Evolutionary conservation across 2,888 invertebrate genomes (phyloP), one percentile per base, ranked within the genome.

Genomic region (Rhynchonema sp.): DNA sequence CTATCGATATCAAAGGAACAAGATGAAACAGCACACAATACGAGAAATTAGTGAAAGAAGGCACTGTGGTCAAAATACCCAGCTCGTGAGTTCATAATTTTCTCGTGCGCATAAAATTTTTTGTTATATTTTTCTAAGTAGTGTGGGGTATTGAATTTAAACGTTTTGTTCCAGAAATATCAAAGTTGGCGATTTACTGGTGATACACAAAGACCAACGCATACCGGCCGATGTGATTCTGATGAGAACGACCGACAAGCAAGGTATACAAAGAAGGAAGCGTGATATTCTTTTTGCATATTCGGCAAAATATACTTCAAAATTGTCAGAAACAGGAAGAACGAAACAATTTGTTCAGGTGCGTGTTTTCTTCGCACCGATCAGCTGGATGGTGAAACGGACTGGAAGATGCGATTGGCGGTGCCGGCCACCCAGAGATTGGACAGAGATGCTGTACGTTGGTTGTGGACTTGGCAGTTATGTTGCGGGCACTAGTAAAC

Each of bases 191-290:
- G 83, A 84, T 72, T 74, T 84, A 65, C 81, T 84, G 59, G 82
- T 87, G 72, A 84, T 99, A 1, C 92, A 96, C 69, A 96, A 80
- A 78, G 89, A 96, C 68, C 90, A 96, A 74, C 78, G 98, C 62
- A 91, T 99, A 20, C 98, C 98, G 0, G 92, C 98, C 0, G 98
- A 99, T 78, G 83, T 98, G 78, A 85, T 99, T 30, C 79, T 98
- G 59, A 74, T 98, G 65, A 79, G 90, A 62, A 92, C 94, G 0
- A 87, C 89, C 54, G 94, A 94, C 75, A 84, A 54, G 23, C 59
- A 55, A 20, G 56, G n/a, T n/a, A n/a, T n/a, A n/a, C n/a, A n/a
- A n/a, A n/a, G n/a, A n/a, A n/a, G n/a, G n/a, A n/a, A n/a, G n/a
- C n/a, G n/a, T n/a, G n/a, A n/a, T n/a, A n/a, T n/a, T n/a, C n/a